Percentiles rank a stretch among this genome's conserved stretches.
Conservation (phyloP, 2,113 vertebrate species). For the Chrysochloris asiatica region DNA sequence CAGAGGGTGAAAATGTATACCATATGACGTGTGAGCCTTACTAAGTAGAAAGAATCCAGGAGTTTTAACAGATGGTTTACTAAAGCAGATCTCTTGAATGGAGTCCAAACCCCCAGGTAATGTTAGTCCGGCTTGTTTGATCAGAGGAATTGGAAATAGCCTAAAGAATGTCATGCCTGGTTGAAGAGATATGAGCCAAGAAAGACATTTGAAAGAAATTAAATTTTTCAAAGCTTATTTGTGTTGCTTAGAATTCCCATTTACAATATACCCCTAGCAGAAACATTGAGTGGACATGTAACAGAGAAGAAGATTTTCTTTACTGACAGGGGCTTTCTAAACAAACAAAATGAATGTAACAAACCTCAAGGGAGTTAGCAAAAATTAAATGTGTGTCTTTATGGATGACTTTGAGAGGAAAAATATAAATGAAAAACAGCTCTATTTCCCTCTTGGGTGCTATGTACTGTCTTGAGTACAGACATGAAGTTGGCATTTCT, state of each 20-base stretch:
- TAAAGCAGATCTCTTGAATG: slow-evolving; percentile 49
- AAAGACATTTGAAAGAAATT: slow-evolving; percentile 69
- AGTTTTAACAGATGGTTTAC: slow-evolving; percentile 54
- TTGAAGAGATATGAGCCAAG: slow-evolving; percentile 44
- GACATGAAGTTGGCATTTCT: not conserved
- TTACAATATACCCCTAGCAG: slow-evolving; percentile 59
- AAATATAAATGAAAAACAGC: slow-evolving; percentile 41
- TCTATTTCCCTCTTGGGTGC: not conserved
- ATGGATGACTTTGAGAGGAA: slow-evolving; percentile 16
- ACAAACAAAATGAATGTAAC: slow-evolving; percentile 55
- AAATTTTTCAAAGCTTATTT: slow-evolving; percentile 58
- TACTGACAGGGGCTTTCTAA: slow-evolving; percentile 47
- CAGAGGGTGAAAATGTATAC: not conserved
- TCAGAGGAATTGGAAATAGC: slow-evolving; percentile 58
- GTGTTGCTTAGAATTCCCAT: slow-evolving; percentile 49
- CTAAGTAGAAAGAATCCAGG: not conserved
- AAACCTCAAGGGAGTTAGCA: slow-evolving; percentile 30
- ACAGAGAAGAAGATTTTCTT: slow-evolving; percentile 50
- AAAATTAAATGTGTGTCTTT: slow-evolving; percentile 35
- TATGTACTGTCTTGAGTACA: not conserved
- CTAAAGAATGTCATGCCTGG: slow-evolving; percentile 44
- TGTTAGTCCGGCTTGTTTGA: slow-evolving; percentile 49
- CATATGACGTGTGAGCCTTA: slow-evolving; percentile 7
- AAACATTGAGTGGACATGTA: slow-evolving; percentile 8
- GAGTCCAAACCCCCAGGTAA: slow-evolving; percentile 18